phyloP scores from a whole-genome alignment of 1,140 invertebrate species.

The Ceratina japonica region DNA sequence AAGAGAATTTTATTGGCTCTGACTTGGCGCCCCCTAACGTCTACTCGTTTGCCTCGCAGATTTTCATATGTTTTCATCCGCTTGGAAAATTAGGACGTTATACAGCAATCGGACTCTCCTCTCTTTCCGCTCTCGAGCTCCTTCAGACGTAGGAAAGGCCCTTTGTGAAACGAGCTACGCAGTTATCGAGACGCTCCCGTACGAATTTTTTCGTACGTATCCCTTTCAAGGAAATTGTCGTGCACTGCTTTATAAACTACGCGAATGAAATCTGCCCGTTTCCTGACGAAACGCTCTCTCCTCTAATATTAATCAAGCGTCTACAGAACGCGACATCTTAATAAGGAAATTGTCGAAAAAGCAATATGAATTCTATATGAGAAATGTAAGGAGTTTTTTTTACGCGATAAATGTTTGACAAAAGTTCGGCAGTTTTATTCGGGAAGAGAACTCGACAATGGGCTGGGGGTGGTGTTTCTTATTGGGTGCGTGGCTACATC shows the following conservation, averaged over 20 bases:
- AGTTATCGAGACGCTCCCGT: neutral
- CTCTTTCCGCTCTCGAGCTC: slow-evolving; percentile 30
- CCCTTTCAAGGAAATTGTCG: neutral
- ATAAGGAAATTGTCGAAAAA: neutral
- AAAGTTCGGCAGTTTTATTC: slow-evolving; percentile 62
- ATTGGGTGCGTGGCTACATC: slow-evolving; percentile 52
- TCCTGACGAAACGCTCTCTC: too few species aligned
- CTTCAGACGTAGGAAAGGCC: slow-evolving; percentile 15
- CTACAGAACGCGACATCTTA: too few species aligned
- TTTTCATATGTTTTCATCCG: slow-evolving; percentile 80
- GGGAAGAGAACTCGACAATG: slow-evolving; percentile 55
- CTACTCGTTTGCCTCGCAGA: slow-evolving; percentile 77
- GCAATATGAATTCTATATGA: neutral
- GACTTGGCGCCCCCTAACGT: slow-evolving; percentile 77
- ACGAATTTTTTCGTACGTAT: neutral
- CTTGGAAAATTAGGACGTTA: slow-evolving; percentile 79
- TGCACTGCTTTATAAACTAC: too few species aligned
- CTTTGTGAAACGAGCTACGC: slow-evolving; percentile 39
- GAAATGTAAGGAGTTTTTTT: neutral
- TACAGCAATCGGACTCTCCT: slow-evolving; percentile 57
- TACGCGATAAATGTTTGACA: slow-evolving; percentile 45
- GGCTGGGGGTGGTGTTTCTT: slow-evolving; percentile 43
- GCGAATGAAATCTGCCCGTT: too few species aligned
- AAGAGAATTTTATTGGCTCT: slow-evolving; percentile 78
- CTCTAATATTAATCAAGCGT: too few species aligned